Evolutionary conservation across 2,888 invertebrate species (phyloP).

Genomic region (Embidobia sp.): DNA sequence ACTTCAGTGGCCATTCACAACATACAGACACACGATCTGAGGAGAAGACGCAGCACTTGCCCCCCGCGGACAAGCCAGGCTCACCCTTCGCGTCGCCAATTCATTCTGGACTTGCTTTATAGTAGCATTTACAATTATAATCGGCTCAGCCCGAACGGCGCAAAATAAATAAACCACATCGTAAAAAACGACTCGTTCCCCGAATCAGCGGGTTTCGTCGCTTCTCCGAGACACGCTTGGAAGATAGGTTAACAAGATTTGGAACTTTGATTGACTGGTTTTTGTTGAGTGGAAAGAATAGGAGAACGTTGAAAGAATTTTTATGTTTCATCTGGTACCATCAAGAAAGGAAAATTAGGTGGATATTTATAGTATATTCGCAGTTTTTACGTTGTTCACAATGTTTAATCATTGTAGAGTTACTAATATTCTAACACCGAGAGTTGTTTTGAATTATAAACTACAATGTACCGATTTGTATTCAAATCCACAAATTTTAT

Average conservation of each 20-base stretch:
- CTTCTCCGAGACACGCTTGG: conserved; percentile 39
- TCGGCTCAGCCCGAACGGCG: conserved; percentile 68
- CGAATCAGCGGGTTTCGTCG: conserved; percentile 65
- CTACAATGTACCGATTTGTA: too few species aligned
- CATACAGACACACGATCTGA: conserved; percentile 54
- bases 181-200: conserved; percentile 51
- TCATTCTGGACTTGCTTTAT: conserved; percentile 75
- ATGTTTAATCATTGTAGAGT: too few species aligned
- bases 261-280: conserved; percentile 33
- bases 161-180: conserved; percentile 47
- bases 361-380: too few species aligned
- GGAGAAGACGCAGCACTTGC: conserved; percentile 52
- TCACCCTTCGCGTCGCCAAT: conserved; percentile 72
- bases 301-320: background rate
- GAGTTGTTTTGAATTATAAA: too few species aligned
- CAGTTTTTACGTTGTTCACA: too few species aligned
- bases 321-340: too few species aligned
- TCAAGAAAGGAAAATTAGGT: too few species aligned
- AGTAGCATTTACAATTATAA: conserved; percentile 79
- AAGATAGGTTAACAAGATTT: conserved; percentile 36
- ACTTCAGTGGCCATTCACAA: conserved; percentile 77
- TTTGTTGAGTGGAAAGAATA: background rate
- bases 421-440: too few species aligned
- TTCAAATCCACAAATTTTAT: too few species aligned
- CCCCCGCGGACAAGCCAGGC: conserved; percentile 72